Evolutionary conservation across 2,888 invertebrate genomes (phyloP), one percentile per base, ranked within the genome.

Genomic region (Drosophila ustulata): DNA sequence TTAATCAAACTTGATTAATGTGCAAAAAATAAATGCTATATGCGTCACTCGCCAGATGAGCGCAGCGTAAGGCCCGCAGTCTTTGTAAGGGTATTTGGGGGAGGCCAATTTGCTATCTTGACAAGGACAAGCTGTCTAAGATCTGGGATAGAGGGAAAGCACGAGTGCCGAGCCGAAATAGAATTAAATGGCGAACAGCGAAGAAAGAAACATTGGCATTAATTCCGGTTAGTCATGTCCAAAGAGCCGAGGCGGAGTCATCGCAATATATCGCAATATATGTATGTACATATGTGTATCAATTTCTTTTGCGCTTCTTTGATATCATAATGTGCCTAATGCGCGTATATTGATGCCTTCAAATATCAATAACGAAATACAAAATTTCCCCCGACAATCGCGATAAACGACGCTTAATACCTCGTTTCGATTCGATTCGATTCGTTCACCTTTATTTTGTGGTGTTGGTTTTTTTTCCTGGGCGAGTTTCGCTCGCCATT

Each of bases 321-420:
- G 63, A 63, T 71, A 63, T 34, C 18, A 32, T 52, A 63, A 49
- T 72, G 9, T 49, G n/a, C 26, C 3, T 39, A 53, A 57, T 51
- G 39, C 43, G 30, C 1, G 6, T 37, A 50, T 34, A 68, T 68
- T 47, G 43, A 49, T 45, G 53, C 34, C 45, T n/a, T 23, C n/a
- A 49, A 50, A 52, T 28, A 30, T 7, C 7, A 39, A 62, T 45
- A 45, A 23, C 8, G 23, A 53, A 30, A n/a, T n/a, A n/a, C 8
- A 0, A 28, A 13, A 41, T 47, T 45, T 18, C 7, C 56, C 34
- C 37, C 26, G 11, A 11, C 26, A 47, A 13, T 34, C 28, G 25
- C 30, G 45, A 25, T 34, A 45, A 32, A 28, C 13, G 46, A 37
- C 46, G 9, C 32, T 32, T n/a, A 26, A 23, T n/a, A 41, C n/a